Evolutionary conservation across 1,140 invertebrate genomes (phyloP).

Genomic region (Caerostris extrusa): DNA sequence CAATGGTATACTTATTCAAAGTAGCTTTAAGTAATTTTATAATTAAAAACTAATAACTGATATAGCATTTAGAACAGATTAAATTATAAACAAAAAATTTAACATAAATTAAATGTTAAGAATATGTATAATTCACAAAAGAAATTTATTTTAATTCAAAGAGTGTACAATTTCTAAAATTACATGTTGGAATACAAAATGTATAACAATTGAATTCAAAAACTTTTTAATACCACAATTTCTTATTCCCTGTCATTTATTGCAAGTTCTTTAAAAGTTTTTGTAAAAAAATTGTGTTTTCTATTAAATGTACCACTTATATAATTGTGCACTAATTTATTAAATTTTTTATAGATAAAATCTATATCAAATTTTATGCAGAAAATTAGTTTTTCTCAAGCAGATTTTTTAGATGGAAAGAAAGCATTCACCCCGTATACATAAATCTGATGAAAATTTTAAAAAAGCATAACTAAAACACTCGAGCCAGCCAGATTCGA

Average conservation of each 20-base stretch:
- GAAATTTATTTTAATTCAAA: too few relatives aligned
- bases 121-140: neutral
- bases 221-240: too few relatives aligned
- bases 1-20: neutral
- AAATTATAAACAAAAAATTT: neutral
- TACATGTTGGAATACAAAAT: too few relatives aligned
- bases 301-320: neutral
- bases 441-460: neutral
- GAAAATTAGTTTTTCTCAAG: too few relatives aligned
- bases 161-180: too few relatives aligned
- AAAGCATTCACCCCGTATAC: neutral
- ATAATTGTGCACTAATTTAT: neutral
- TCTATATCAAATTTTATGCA: too few relatives aligned
- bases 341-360: neutral
- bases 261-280: too few relatives aligned
- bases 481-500: conserved; percentile 53
- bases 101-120: neutral
- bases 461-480: neutral
- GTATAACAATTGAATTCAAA: too few relatives aligned
- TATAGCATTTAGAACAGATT: neutral
- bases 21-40: neutral
- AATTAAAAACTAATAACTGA: neutral
- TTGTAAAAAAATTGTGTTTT: too few relatives aligned
- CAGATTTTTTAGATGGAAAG: neutral
- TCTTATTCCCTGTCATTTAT: too few relatives aligned